phyloP scores from a whole-genome alignment of 2,888 invertebrate species.

The Phortica okadai region DNA sequence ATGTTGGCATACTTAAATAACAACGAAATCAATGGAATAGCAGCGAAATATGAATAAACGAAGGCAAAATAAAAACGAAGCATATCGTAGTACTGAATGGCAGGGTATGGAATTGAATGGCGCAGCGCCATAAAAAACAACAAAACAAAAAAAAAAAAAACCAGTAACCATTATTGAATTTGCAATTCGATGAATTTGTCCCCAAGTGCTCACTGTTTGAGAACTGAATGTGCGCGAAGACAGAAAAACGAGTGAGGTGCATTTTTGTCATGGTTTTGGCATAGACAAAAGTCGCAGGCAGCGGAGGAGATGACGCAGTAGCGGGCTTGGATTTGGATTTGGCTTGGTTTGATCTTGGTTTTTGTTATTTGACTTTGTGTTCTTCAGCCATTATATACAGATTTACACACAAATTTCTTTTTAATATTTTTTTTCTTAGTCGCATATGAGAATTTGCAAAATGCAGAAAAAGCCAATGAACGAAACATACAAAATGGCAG shows the following conservation, averaged over 20 bases:
- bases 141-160: constrained; percentile 45
- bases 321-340: neutral
- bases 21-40: constrained; percentile 59
- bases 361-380: neutral
- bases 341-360: neutral
- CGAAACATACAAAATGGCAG: constrained; percentile 1
- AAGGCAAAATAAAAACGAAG: constrained; percentile 11
- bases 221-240: neutral
- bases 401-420: neutral
- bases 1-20: constrained; percentile 65
- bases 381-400: neutral
- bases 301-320: neutral
- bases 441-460: constrained; percentile 11
- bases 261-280: too few relatives aligned
- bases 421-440: neutral
- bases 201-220: constrained; percentile 12
- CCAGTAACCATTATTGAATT: constrained; percentile 54
- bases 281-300: neutral
- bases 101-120: neutral
- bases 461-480: constrained; percentile 9
- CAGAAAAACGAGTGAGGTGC: too few relatives aligned
- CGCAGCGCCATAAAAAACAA: constrained; percentile 42
- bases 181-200: constrained; percentile 50
- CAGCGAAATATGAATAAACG: constrained; percentile 61
- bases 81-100: neutral